Conservation (phyloP, 1,140 invertebrate genomes). For the Euwallacea similis region DNA sequence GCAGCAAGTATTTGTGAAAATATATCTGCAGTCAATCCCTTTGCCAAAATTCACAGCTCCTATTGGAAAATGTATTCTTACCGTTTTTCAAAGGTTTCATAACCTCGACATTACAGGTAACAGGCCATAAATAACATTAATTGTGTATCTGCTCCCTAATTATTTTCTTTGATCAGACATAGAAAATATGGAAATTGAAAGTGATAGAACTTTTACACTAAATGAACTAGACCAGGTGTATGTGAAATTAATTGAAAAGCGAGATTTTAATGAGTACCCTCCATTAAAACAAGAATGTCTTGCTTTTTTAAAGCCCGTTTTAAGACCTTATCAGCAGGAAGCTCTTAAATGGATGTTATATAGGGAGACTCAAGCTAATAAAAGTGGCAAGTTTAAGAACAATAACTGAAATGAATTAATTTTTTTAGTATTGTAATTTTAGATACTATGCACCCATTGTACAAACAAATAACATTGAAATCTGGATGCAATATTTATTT, state of each 20-base stretch:
- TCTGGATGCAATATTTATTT: constrained; percentile 57
- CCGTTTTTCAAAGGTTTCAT: not conserved
- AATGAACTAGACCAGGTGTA: not conserved
- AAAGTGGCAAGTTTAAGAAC: not conserved
- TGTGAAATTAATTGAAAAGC: not conserved
- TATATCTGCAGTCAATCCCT: constrained; percentile 44
- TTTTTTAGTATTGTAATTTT: constrained; percentile 32
- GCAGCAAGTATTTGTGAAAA: constrained; percentile 26
- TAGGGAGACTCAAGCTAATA: constrained; percentile 53
- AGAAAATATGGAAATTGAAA: not conserved
- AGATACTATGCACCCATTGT: constrained; percentile 52
- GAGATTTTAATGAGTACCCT: not conserved
- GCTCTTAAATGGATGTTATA: constrained; percentile 73
- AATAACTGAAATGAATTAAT: constrained; percentile 24
- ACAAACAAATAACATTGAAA: constrained; percentile 49
- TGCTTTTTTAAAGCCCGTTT: constrained; percentile 23
- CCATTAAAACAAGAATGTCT: not conserved
- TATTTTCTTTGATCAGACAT: too few relatives aligned
- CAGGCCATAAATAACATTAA: not conserved
- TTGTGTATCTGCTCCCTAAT: not conserved
- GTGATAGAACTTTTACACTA: not conserved
- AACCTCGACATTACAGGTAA: not conserved
- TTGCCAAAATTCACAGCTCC: constrained; percentile 9
- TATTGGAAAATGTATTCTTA: not conserved
- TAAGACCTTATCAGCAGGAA: constrained; percentile 68